A percentile compares a stretch with the other conserved stretches of the same genome.
phyloP scores from a whole-genome alignment of 2,888 invertebrate genomes.

The Coremacera marginata region DNA sequence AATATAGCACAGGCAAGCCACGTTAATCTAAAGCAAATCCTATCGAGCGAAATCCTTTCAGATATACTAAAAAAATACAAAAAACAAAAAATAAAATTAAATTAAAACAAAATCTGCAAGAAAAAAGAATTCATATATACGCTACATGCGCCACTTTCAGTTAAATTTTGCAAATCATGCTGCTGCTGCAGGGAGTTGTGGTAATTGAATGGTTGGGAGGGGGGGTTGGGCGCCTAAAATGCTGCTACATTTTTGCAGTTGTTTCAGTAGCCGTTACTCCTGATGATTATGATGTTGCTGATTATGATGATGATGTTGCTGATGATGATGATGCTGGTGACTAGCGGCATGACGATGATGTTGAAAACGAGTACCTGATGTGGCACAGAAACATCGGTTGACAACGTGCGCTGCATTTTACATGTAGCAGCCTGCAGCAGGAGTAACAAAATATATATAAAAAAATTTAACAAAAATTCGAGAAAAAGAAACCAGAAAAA shows the following conservation, averaged over 20 bases:
- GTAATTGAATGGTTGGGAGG: neutral
- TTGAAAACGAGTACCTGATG: neutral
- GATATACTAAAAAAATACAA: neutral
- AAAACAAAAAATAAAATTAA: neutral
- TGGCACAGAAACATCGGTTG: neutral
- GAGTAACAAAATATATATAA: neutral
- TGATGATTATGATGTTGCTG: too few species aligned
- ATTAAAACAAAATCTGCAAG: conserved; percentile 1
- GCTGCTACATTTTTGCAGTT: neutral
- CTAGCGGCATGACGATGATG: neutral
- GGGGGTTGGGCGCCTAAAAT: neutral
- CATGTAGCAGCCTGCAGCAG: neutral
- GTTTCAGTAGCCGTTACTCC: too few species aligned
- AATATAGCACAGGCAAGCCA: too few species aligned
- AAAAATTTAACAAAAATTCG: neutral
- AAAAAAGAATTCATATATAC: neutral
- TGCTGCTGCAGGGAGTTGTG: neutral
- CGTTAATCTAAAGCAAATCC: too few species aligned
- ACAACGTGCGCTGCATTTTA: neutral
- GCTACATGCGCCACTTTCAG: neutral
- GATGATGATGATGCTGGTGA: too few species aligned
- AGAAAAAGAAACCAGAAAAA: neutral
- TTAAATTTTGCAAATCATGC: neutral
- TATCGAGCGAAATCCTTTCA: neutral
- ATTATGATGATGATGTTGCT: neutral